Evolutionary conservation across 92 coral and sea anemone species (phyloP).

Genomic region (Parazoanthus atlanticus): DNA sequence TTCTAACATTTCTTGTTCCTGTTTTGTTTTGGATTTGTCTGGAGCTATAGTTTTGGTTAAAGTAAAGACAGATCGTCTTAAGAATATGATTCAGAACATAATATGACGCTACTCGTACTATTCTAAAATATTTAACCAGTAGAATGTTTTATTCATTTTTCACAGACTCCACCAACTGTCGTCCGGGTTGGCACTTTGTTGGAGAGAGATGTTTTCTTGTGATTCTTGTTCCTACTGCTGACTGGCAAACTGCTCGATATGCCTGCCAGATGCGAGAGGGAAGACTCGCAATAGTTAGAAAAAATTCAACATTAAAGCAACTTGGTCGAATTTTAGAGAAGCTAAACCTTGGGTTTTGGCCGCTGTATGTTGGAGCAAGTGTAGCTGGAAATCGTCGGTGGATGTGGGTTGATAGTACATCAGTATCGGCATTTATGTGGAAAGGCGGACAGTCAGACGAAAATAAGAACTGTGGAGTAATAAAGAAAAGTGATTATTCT

Average conservation of each 20-base stretch:
- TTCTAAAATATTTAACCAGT: too few species aligned
- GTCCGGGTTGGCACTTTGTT: not conserved
- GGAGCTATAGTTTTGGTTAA: too few species aligned
- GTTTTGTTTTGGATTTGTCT: too few species aligned
- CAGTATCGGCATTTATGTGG: not conserved
- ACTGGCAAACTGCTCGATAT: not conserved
- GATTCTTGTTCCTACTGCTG: not conserved
- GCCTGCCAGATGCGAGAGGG: not conserved
- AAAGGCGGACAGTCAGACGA: not conserved
- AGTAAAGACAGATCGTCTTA: too few species aligned
- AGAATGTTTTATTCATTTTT: too few species aligned
- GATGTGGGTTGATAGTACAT: constrained; percentile 3
- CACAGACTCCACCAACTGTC: not conserved
- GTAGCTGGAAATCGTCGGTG: constrained; percentile 1
- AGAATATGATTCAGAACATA: too few species aligned
- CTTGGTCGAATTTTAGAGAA: not conserved
- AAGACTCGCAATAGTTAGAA: not conserved
- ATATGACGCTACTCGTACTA: too few species aligned
- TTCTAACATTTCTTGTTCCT: too few species aligned
- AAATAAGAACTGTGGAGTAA: not conserved
- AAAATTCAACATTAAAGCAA: not conserved
- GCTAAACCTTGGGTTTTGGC: not conserved
- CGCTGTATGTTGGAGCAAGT: not conserved
- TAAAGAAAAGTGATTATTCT: not conserved
- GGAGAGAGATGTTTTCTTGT: not conserved